A percentile compares a stretch with the other conserved stretches of the same genome.
These are phyloP conservation scores for Mormyrus lacerda DNA, from an alignment of 2,113 vertebrate species.

Conservation along the genomic window DNA sequence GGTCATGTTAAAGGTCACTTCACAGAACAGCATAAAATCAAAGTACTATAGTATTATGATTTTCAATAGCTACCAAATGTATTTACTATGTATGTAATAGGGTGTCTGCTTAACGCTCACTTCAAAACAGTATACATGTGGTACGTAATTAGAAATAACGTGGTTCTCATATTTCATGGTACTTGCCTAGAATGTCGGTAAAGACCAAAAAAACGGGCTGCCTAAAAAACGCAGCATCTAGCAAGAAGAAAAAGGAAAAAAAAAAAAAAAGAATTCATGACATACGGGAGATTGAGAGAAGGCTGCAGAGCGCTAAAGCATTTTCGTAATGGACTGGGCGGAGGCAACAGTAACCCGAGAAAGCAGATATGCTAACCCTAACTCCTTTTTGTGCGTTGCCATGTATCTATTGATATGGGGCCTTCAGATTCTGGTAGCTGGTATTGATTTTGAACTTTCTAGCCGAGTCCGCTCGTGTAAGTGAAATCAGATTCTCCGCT, in stretches of 20 bases:
- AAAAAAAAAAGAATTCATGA: neutral
- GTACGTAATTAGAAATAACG: neutral
- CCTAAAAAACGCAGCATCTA: neutral
- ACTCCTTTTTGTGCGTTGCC: neutral
- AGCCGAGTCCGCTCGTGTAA: neutral
- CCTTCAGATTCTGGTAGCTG: neutral
- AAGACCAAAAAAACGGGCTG: neutral
- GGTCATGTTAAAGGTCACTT: neutral
- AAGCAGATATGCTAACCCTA: neutral
- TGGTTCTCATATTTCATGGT: neutral
- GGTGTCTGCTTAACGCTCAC: neutral
- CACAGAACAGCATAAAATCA: neutral
- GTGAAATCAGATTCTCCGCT: neutral
- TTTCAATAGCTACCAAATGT: neutral
- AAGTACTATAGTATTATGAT: neutral
- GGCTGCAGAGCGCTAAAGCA: neutral
- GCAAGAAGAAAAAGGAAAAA: neutral
- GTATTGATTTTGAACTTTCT: slow-evolving; percentile 6
- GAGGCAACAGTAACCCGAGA: neutral
- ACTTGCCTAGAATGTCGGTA: neutral
- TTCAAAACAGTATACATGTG: neutral
- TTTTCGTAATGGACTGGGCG: neutral
- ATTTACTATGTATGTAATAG: neutral
- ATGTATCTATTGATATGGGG: neutral
- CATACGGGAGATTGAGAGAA: neutral